Evolutionary conservation across 2,113 vertebrate species (phyloP).

Genomic region (Ovibos moschatus): DNA sequence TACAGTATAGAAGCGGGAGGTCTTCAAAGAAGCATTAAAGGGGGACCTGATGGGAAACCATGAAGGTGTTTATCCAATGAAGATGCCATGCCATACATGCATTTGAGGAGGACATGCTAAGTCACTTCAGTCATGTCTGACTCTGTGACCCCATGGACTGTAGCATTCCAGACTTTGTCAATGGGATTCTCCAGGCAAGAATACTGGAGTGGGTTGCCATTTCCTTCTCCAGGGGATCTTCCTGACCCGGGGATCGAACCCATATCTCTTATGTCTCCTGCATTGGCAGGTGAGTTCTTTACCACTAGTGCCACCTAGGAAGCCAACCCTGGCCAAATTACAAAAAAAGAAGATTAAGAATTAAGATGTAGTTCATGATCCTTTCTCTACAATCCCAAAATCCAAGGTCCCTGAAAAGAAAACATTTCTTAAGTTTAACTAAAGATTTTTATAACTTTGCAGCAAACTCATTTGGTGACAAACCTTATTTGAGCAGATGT

Average conservation of each 20-base stretch:
- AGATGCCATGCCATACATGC: not conserved
- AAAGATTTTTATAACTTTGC: not conserved
- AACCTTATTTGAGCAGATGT: not conserved
- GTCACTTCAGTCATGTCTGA: not conserved
- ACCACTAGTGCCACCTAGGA: fast-evolving
- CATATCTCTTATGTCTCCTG: not conserved
- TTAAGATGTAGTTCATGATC: not conserved
- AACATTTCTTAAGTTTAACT: not conserved
- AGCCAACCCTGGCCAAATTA: not conserved
- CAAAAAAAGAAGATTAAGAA: not conserved
- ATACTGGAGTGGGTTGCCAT: not conserved
- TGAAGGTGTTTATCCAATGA: not conserved
- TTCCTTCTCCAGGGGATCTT: not conserved
- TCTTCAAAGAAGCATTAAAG: not conserved
- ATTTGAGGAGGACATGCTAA: not conserved
- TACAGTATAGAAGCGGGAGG: not conserved
- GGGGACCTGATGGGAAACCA: not conserved
- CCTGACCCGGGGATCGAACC: fast-evolving
- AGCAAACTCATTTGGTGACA: not conserved
- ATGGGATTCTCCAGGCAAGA: not conserved
- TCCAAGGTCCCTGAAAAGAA: not conserved
- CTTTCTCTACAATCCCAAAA: not conserved
- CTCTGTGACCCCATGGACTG: not conserved
- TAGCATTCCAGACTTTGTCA: not conserved
- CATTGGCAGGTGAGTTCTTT: not conserved